Evolutionary conservation across 2,888 invertebrate species (phyloP).

Genomic region (Molanna angustata): DNA sequence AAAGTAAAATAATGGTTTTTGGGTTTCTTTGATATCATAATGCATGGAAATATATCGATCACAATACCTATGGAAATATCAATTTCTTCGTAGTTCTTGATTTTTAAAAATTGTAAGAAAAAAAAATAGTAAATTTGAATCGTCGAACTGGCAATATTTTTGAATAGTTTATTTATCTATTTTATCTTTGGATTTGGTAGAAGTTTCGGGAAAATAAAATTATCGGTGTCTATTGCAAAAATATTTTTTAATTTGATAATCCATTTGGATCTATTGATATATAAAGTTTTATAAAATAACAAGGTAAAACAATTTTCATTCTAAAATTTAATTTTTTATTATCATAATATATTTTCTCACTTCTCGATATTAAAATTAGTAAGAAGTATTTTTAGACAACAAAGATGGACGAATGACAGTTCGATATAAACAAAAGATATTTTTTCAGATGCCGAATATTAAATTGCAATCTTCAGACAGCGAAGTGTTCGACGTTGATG

Average conservation of each 20-base stretch:
- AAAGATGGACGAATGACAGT: constrained; percentile 25
- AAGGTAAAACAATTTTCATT: not conserved
- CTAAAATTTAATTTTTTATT: not conserved
- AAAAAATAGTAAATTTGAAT: no score
- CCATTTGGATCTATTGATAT: not conserved
- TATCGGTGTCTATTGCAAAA: no score
- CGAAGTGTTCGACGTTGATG: constrained; percentile 93
- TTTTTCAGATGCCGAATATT: constrained; percentile 81
- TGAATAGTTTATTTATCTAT: no score
- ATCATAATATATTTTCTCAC: not conserved
- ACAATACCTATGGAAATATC: no score
- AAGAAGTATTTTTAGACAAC: constrained; percentile 1
- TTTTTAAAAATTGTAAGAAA: no score
- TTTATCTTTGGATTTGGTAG: no score
- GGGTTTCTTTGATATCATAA: no score
- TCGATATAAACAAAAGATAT: constrained; percentile 5
- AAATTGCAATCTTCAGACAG: constrained; percentile 94
- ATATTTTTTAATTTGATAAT: not conserved
- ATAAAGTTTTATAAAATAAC: not conserved
- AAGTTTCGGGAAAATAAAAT: no score
- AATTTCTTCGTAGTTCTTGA: no score
- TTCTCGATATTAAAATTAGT: not conserved
- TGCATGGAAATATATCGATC: no score
- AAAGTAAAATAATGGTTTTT: no score
- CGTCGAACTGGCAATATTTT: no score